Evolutionary conservation across 2,888 invertebrate species (phyloP), one percentile per base, ranked within the genome.

Genomic region (Clivina fossor): DNA sequence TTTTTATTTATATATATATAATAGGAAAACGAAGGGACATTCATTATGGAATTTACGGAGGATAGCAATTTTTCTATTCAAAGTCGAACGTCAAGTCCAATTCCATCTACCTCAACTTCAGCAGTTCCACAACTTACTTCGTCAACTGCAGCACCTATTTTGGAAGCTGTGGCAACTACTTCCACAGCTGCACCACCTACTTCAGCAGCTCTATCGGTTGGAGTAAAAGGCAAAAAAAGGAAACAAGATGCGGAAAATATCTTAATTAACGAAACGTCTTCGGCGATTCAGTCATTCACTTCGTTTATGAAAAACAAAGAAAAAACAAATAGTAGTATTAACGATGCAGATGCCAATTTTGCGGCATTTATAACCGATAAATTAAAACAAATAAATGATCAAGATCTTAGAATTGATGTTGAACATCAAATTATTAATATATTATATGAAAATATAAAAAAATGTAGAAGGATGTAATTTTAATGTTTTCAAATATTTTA

Each of bases 361-460:
- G 41, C 41, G n/a, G 41, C 18, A 41, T 22, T 20, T 15, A 41
- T 41, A 11, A 13, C 13, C 4, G 13, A 32, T 33, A 33, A 33
- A 33, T 33, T 33, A 33, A 16, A 16, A 13, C 33, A 33, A 33
- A 33, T 33, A 15, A 5, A 13, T 3, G 11, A 4, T 16, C 13
- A 33, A 33, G 16, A 8, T 33, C 13, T 33, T 33, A 13, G 33
- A 15, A 33, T 33, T 33, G 33, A 33, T 33, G 16, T 16, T 2
- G 33, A 3, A 33, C 33, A 33, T 33, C 2, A 33, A 2, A 33
- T 33, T 15, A 33, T 33, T 15, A 33, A 33, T 33, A 33, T 33
- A 15, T 33, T 33, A 33, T 33, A 33, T 33, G 33, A 33, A 33
- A 33, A 33, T 33, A 33, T 33, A 33, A 33, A 33, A 33, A 33